These are phyloP conservation scores for Kradibia gibbosae DNA, from an alignment of 1,140 invertebrate species.

Conservation along the genomic window DNA sequence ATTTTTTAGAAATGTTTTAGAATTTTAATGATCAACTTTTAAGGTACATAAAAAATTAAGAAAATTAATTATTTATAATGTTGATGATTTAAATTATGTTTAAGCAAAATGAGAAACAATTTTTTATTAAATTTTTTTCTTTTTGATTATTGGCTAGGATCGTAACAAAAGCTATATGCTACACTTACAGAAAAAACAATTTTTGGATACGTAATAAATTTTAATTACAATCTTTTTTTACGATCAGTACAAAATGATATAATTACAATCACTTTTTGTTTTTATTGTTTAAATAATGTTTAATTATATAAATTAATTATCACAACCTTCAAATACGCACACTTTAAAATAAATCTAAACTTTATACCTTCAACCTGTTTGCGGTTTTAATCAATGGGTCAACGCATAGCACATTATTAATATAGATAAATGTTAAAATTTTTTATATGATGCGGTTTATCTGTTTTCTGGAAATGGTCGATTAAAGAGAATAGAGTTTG, in stretches of 20 bases:
- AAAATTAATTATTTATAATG: too few relatives aligned
- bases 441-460: not conserved
- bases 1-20: too few relatives aligned
- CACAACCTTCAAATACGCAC: conserved; percentile 16
- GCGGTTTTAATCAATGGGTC: not conserved
- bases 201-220: not conserved
- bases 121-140: too few relatives aligned
- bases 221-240: not conserved
- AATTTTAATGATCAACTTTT: too few relatives aligned
- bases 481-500: not conserved
- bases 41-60: too few relatives aligned
- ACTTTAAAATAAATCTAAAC: not conserved
- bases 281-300: conserved; percentile 52
- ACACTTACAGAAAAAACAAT: too few relatives aligned
- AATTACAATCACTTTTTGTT: too few relatives aligned
- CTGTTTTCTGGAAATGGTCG: conserved; percentile 10
- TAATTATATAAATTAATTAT: conserved; percentile 57
- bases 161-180: too few relatives aligned
- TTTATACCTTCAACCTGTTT: not conserved
- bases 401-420: conserved; percentile 21
- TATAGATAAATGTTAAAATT: not conserved
- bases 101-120: too few relatives aligned
- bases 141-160: too few relatives aligned
- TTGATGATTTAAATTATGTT: too few relatives aligned
- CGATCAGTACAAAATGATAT: too few relatives aligned